Evolutionary conservation across 2,113 vertebrate species (phyloP).

Genomic region (Cyprinus carpio): DNA sequence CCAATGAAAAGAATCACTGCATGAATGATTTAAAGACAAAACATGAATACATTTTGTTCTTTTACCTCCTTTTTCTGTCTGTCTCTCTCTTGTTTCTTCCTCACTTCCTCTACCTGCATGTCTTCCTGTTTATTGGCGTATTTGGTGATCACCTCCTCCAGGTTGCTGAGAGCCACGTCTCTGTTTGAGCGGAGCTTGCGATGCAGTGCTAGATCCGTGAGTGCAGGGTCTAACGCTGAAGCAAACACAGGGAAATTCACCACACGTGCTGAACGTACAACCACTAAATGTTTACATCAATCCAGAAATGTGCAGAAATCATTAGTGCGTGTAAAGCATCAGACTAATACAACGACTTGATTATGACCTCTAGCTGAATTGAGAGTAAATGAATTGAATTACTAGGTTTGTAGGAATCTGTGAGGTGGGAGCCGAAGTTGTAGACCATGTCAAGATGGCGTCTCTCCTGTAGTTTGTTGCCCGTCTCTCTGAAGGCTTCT

Average conservation of each 20-base stretch:
- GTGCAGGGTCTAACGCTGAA: conserved; percentile 80
- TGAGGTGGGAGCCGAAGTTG: conserved; percentile 91
- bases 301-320: neutral
- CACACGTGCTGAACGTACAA: no score
- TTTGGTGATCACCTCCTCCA: conserved; percentile 84
- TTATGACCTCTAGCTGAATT: neutral
- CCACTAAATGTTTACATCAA: neutral
- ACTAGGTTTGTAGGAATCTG: conserved; percentile 83
- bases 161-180: conserved; percentile 69
- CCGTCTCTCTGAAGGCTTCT: conserved; percentile 86
- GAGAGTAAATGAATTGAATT: conserved; percentile 26
- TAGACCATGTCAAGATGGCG: conserved; percentile 87
- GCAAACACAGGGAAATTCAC: neutral
- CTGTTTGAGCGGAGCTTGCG: conserved; percentile 80
- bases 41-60: neutral
- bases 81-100: conserved; percentile 65
- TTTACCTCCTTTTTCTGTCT: conserved; percentile 68
- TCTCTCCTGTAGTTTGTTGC: conserved; percentile 81
- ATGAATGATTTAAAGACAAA: neutral
- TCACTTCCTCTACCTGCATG: conserved; percentile 75
- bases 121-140: conserved; percentile 81
- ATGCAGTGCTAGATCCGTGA: conserved; percentile 67
- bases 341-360: no score
- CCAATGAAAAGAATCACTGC: no score
- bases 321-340: neutral